Conservation (phyloP, 2,113 vertebrate species). For the Thamnophis sirtalis region DNA sequence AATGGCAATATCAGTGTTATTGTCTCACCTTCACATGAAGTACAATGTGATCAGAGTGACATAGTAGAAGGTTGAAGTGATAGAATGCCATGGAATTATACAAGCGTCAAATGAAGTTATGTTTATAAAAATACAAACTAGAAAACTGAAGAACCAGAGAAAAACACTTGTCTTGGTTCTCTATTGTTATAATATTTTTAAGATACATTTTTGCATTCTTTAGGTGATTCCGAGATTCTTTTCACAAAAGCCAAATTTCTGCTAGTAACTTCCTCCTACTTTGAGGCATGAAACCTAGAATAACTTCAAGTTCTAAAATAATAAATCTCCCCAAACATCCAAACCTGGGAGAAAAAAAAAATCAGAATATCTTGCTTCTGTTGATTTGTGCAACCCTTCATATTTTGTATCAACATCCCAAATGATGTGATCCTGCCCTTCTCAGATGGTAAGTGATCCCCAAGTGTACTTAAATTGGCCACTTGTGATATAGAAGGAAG, state of each 20-base stretch:
- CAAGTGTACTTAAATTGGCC: neutral
- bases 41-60: neutral
- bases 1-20: neutral
- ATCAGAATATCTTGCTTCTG: neutral
- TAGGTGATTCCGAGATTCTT: neutral
- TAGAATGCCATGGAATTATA: neutral
- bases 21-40: neutral
- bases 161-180: neutral
- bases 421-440: neutral
- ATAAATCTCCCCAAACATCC: neutral
- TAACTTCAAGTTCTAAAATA: neutral
- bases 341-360: accelerated
- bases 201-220: neutral
- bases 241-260: neutral
- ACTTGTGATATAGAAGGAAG: neutral
- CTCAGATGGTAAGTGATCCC: neutral
- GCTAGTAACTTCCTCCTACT: neutral
- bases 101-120: neutral
- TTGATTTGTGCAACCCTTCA: neutral
- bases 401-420: neutral
- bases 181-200: neutral
- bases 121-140: neutral
- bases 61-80: neutral
- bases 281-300: neutral
- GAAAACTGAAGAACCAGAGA: neutral